phyloP scores from a whole-genome alignment of 2,113 vertebrate genomes.

The Poicephalus meyeri region DNA sequence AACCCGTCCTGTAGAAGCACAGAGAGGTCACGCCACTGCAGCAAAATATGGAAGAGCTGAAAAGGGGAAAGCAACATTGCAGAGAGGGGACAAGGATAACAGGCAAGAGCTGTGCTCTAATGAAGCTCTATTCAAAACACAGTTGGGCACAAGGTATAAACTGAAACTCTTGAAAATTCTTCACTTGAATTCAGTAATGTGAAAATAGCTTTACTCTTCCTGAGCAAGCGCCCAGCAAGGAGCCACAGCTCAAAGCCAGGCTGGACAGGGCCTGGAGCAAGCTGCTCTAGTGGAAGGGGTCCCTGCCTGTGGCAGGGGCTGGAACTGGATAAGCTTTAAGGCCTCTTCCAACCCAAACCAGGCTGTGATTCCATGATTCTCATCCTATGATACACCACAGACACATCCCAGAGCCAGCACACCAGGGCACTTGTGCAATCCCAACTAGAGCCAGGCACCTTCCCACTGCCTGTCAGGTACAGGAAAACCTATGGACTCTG shows the following conservation, averaged over 20 bases:
- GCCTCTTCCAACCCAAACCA: not conserved
- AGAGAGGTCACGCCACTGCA: not conserved
- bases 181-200: not conserved
- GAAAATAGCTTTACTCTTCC: not conserved
- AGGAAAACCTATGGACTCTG: not conserved
- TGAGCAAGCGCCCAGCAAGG: not conserved
- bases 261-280: not conserved
- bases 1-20: not conserved
- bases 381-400: accelerated
- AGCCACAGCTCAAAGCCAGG: not conserved
- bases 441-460: accelerated
- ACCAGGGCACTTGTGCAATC: not conserved
- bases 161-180: not conserved
- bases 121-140: not conserved
- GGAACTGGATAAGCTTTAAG: not conserved
- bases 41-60: not conserved
- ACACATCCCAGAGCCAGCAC: not conserved
- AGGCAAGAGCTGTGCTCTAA: not conserved
- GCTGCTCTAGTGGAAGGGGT: not conserved
- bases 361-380: not conserved
- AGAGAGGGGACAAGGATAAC: not conserved
- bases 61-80: not conserved
- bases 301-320: not conserved
- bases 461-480: not conserved
- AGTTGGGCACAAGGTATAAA: not conserved